Evolutionary conservation across 2,113 vertebrate genomes (phyloP), one percentile per base, ranked within the genome.

Genomic region (Eonycteris spelaea): DNA sequence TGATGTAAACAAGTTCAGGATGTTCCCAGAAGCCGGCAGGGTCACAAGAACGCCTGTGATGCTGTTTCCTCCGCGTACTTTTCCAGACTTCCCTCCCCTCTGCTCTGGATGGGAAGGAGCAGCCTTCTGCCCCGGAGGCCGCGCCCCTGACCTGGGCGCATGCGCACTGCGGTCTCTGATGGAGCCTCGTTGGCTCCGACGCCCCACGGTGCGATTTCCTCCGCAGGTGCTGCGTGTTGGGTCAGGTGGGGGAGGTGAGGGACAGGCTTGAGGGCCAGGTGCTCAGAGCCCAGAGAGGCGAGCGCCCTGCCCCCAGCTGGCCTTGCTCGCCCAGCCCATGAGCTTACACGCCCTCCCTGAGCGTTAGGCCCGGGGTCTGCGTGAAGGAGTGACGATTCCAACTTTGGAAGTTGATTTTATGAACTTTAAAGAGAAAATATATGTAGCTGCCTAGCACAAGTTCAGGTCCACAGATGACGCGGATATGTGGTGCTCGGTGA

Each of bases 1-100:
- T 30, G 79, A 80, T 74, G 33, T 92, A 94, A 96, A 92, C 92
- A 96, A 96, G 85, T 45, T 9, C 53, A 68, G 87, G 80, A 65
- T 73, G 90, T 95, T 71, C 92, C 19, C 0, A 48, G 92, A 18
- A 48, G 92, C 61, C 48, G n/a, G 75, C 93, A 5, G 45, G 70
- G 93, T 38, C 70, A 83, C 51, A 43, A 74, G 59, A 11, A 18
- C 3, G 57, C 51, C 59, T 19, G 73, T 1, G 1, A n/a, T 5
- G 30, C 65, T 16, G 70, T 43, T 83, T 94, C 79, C 63, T 77
- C 61, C 43, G 22, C 24, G 0, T 24, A 35, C 11, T 67, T 28
- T 61, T 45, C 40, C 13, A 10, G 55, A 35, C 35, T 55, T 26
- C 30, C 45, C 35, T 43, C 22, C 4, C 43, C 16, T 15, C 51